Evolutionary conservation across 2,113 vertebrate genomes (phyloP).

Genomic region (Ariopsis seemanni): DNA sequence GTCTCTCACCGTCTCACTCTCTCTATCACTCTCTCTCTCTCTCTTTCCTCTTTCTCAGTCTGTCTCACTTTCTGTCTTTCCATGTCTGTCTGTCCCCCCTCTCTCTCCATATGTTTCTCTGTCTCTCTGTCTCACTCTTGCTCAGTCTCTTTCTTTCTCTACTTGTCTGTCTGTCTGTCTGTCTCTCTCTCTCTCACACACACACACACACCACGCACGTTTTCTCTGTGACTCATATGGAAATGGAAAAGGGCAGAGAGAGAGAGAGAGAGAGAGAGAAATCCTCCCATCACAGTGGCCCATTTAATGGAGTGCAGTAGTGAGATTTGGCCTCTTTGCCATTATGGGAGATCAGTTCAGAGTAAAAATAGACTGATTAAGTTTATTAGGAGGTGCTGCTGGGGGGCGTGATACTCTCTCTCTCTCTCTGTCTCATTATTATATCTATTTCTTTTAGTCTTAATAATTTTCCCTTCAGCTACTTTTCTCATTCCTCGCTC

Average conservation of each 20-base stretch:
- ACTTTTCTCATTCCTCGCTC: background rate
- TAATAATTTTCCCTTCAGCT: slow-evolving; percentile 11
- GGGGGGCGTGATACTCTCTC: slow-evolving; percentile 27
- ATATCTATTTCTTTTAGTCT: background rate
- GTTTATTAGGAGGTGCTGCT: slow-evolving; percentile 53
- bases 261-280: slow-evolving; percentile 17
- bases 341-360: slow-evolving; percentile 48
- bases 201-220: no score
- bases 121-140: background rate
- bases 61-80: background rate
- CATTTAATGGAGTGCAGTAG: slow-evolving; percentile 52
- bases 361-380: slow-evolving; percentile 54
- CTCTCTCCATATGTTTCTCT: background rate
- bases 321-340: slow-evolving; percentile 51
- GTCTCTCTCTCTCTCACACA: background rate
- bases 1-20: background rate
- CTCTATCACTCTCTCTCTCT: background rate
- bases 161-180: background rate
- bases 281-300: slow-evolving; percentile 47
- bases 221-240: slow-evolving; percentile 36
- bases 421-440: background rate
- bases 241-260: slow-evolving; percentile 19
- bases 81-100: no score
- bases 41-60: no score
- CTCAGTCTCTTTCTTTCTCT: background rate